phyloP scores from a whole-genome alignment of 2,797 vertebrate genomes.

The Tympanoctomys barrerae region DNA sequence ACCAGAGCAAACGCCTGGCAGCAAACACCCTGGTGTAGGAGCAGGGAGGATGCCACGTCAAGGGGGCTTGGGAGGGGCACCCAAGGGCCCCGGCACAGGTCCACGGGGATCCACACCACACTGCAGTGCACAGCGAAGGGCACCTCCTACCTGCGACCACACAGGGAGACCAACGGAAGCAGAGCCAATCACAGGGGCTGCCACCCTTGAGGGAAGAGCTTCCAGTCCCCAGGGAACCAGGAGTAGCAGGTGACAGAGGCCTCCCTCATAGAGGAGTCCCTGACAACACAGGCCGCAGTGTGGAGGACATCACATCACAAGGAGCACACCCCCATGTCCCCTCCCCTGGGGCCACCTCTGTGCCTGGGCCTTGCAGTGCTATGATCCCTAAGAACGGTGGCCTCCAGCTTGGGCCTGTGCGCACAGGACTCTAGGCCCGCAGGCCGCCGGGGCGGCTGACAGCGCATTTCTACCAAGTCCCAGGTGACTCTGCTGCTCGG shows the following conservation, averaged over 20 bases:
- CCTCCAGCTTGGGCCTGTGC: not conserved
- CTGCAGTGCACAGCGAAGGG: not conserved
- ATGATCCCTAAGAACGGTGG: not conserved
- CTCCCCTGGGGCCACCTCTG: not conserved
- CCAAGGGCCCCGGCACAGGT: not conserved
- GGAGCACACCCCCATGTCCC: rapidly evolving
- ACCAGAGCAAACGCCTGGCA: not conserved
- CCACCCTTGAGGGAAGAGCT: not conserved
- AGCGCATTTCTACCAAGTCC: not conserved
- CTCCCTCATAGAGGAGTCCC: not conserved
- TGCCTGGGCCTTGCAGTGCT: not conserved
- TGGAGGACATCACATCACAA: not conserved
- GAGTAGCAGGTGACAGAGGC: not conserved
- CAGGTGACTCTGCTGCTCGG: not conserved
- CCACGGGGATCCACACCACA: not conserved
- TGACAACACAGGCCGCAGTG: no score
- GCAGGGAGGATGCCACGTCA: not conserved
- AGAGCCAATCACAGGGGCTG: not conserved
- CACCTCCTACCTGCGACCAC: not conserved
- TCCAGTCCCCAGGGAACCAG: not conserved
- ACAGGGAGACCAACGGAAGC: not conserved
- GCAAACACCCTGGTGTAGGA: not conserved
- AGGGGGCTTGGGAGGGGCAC: not conserved
- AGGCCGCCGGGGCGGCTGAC: not conserved
- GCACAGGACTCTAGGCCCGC: not conserved